Evolutionary conservation across 2,113 vertebrate species (phyloP).

Genomic region (Oenanthe melanoleuca): DNA sequence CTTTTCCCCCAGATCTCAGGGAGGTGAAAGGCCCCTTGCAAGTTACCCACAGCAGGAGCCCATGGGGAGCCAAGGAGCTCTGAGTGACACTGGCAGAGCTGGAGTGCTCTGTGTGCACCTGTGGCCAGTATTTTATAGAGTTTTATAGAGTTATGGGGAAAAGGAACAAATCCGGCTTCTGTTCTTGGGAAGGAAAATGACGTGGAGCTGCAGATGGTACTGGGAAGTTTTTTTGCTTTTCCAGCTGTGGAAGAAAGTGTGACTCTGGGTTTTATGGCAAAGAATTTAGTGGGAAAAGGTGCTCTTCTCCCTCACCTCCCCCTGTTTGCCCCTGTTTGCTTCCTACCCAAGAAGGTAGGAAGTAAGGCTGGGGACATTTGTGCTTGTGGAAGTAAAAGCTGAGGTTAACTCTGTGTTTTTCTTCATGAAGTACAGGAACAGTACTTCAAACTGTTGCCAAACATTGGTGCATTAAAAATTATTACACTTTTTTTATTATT

Average conservation of each 20-base stretch:
- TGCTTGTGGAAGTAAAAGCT: not conserved
- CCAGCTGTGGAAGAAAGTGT: not conserved
- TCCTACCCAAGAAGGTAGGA: not conserved
- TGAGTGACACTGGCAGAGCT: not conserved
- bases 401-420: not conserved
- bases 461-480: not conserved
- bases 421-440: not conserved
- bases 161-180: not conserved
- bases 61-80: not conserved
- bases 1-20: not conserved
- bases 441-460: not conserved
- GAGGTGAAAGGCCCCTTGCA: not conserved
- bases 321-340: not conserved
- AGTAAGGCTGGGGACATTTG: not conserved
- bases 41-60: not conserved
- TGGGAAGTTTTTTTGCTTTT: not conserved
- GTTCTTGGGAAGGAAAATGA: not conserved
- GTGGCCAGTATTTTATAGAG: not conserved
- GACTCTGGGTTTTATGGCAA: not conserved
- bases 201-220: not conserved
- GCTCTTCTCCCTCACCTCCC: not conserved
- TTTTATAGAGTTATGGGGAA: not conserved
- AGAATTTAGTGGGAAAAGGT: not conserved
- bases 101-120: not conserved
- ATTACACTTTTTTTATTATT: not conserved